These are phyloP conservation scores for Pentamera pediparva DNA, from an alignment of 53 echinoderm and acorn worm genomes.

Conservation along the genomic window DNA sequence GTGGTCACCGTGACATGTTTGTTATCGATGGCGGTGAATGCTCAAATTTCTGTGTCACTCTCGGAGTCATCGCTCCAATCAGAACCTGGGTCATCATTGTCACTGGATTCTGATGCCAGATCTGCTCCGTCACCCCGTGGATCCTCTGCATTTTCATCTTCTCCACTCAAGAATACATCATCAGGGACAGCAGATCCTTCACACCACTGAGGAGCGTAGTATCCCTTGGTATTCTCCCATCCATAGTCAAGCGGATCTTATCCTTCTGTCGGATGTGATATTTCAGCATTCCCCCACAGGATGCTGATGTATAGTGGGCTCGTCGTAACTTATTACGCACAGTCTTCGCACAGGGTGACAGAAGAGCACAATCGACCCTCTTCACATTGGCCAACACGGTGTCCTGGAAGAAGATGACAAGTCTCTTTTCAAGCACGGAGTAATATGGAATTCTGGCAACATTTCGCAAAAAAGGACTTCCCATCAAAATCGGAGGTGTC, in stretches of 20 bases:
- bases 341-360: constrained; percentile 45
- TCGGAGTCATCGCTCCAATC: constrained; percentile 42
- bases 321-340: constrained; percentile 10
- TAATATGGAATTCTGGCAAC: too few species aligned
- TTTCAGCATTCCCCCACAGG: constrained; percentile 32
- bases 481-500: too few species aligned
- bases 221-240: constrained; percentile 24
- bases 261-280: constrained; percentile 21
- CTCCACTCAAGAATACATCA: constrained; percentile 35
- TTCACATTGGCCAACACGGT: constrained; percentile 26
- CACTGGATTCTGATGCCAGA: constrained; percentile 36
- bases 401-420: not conserved
- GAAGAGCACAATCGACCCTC: constrained; percentile 40
- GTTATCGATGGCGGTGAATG: not conserved
- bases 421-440: too few species aligned
- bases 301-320: constrained; percentile 28
- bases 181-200: constrained; percentile 31
- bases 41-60: constrained; percentile 38
- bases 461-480: too few species aligned
- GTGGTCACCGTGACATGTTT: too few species aligned
- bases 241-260: constrained; percentile 29
- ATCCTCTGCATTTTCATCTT: constrained; percentile 33
- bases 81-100: constrained; percentile 30
- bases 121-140: constrained; percentile 27
- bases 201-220: constrained; percentile 34